These are phyloP conservation scores for Bathybates hornii DNA, from an alignment of 2,113 vertebrate species.

Conservation along the genomic window DNA sequence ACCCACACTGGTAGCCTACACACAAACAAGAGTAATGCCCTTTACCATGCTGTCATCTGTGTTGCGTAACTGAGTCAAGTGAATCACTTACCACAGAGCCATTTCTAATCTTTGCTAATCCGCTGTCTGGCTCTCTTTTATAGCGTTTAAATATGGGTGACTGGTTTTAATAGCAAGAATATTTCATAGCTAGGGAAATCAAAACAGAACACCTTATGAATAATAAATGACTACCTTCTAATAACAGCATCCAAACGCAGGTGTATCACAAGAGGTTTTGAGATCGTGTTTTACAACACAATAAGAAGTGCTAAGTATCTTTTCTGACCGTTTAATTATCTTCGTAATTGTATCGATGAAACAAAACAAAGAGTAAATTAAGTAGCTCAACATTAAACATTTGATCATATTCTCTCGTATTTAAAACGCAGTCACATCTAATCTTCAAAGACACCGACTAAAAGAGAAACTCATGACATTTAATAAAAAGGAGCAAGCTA, in stretches of 20 bases:
- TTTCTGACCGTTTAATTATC: not conserved
- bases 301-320: not conserved
- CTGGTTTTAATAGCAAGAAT: constrained; percentile 24
- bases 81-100: constrained; percentile 65
- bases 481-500: not conserved
- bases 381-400: not conserved
- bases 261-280: not conserved
- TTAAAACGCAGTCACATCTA: not conserved
- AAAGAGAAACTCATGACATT: not conserved
- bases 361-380: not conserved
- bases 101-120: constrained; percentile 67
- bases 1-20: constrained; percentile 18
- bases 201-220: constrained; percentile 4
- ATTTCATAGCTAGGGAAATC: not conserved
- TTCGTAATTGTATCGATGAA: not conserved
- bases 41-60: constrained; percentile 32
- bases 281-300: not conserved
- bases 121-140: constrained; percentile 35
- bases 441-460: not conserved
- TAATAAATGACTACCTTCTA: not conserved
- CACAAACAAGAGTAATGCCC: constrained; percentile 42
- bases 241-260: not conserved
- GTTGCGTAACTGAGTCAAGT: constrained; percentile 64
- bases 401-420: not conserved
- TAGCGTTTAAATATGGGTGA: constrained; percentile 39